Percentiles rank a stretch among this genome's conserved stretches.
Evolutionary conservation across 2,797 vertebrate species (phyloP).

Genomic region (Microctenopoma steveboyesi): DNA sequence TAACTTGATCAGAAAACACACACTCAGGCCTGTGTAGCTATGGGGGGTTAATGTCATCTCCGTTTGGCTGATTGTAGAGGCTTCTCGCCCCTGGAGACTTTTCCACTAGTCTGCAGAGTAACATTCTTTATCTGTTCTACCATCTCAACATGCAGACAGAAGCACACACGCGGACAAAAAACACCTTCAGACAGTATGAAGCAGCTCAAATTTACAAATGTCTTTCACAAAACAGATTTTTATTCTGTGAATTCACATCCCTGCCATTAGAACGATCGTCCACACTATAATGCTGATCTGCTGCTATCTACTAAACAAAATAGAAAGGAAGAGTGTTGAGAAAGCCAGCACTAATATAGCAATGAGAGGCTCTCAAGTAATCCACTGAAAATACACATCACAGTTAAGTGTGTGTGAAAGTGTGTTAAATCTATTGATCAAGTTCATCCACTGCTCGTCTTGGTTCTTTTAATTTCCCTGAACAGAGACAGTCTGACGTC

Average conservation of each 20-base stretch:
- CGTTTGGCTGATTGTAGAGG: slow-evolving; percentile 68
- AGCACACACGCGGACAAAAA: not conserved
- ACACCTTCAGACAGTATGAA: not conserved
- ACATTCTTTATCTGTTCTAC: slow-evolving; percentile 49
- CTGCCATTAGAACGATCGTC: too few relatives aligned
- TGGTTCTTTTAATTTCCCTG: slow-evolving; percentile 40
- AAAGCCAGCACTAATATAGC: not conserved
- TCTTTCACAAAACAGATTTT: not conserved
- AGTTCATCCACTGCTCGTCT: slow-evolving; percentile 17
- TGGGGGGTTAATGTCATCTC: slow-evolving; percentile 74
- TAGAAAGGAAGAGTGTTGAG: not conserved
- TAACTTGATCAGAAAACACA: slow-evolving; percentile 55
- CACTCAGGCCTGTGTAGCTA: slow-evolving; percentile 30
- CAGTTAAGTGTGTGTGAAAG: slow-evolving; percentile 3
- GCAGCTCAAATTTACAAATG: slow-evolving; percentile 4
- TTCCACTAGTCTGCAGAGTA: slow-evolving; percentile 54
- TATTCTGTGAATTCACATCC: not conserved
- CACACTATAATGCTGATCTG: not conserved
- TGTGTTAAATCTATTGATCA: slow-evolving; percentile 49
- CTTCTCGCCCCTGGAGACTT: slow-evolving; percentile 72
- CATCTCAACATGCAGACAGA: slow-evolving; percentile 45
- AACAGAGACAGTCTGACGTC: slow-evolving; percentile 19
- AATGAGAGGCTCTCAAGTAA: not conserved
- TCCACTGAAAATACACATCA: slow-evolving; percentile 9
- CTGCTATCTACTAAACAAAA: too few relatives aligned